Conservation (phyloP, 1,140 invertebrate species). For the Ditylenchus dipsaci region DNA sequence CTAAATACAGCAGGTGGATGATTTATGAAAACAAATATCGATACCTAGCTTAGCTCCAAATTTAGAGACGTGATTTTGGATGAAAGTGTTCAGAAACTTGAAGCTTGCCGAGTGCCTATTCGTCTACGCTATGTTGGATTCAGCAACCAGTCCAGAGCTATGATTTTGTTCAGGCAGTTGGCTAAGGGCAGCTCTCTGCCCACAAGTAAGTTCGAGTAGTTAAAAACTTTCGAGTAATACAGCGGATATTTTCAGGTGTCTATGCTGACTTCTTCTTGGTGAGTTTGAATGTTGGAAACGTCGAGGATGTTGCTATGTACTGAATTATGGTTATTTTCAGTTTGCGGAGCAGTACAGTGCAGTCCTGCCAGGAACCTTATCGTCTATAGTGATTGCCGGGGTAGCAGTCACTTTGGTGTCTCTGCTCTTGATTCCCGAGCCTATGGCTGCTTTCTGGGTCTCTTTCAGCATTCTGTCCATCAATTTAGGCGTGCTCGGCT, state of each 20-base stretch:
- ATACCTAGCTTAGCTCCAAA: not conserved
- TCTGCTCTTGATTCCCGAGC: slow-evolving; percentile 87
- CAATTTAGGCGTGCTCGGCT: slow-evolving; percentile 85
- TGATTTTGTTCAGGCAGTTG: slow-evolving; percentile 61
- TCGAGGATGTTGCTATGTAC: too few species aligned
- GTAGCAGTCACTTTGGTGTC: slow-evolving; percentile 89
- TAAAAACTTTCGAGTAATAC: too few species aligned
- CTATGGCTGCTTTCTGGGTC: slow-evolving; percentile 85
- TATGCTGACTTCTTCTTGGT: slow-evolving; percentile 87
- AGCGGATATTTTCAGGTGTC: slow-evolving; percentile 65
- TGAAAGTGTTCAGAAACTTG: slow-evolving; percentile 17
- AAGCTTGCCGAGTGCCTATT: slow-evolving; percentile 48
- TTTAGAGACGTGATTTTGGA: slow-evolving; percentile 43
- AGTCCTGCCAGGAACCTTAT: slow-evolving; percentile 67
- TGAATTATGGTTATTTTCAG: slow-evolving; percentile 30
- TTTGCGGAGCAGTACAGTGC: slow-evolving; percentile 58
- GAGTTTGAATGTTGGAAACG: not conserved
- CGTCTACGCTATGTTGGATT: slow-evolving; percentile 53
- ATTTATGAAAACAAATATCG: not conserved
- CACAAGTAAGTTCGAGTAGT: slow-evolving; percentile 59
- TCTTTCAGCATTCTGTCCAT: slow-evolving; percentile 91
- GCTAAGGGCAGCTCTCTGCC: slow-evolving; percentile 75
- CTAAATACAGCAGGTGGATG: slow-evolving; percentile 49
- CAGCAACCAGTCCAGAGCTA: slow-evolving; percentile 51
- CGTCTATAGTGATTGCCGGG: slow-evolving; percentile 78